Base-by-base conservation (phyloP, 2,888 invertebrate genomes). In the Scaptomyza flava region DNA sequence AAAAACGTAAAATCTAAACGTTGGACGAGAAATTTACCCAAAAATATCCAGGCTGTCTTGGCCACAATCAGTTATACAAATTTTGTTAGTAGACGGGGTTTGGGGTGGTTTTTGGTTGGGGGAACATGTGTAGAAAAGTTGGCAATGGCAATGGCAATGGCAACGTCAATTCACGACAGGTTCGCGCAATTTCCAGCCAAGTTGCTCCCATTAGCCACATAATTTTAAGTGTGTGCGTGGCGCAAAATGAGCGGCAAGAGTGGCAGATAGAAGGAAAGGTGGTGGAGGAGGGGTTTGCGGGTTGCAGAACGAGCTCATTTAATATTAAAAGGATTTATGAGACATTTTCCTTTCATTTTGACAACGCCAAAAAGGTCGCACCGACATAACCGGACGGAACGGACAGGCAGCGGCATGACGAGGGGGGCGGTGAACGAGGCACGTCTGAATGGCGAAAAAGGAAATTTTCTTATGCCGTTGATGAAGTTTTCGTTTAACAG, bases 251-350 rank as follows among this genome's bases (percentile, higher is more conserved):
- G 41, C 9, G 38, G 60, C 56, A 12, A 54, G 27, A 8, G 45
- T 1, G 9, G 12, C 2, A n/a, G 6, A 1, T 20, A 7, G 46
- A 4, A 4, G 33, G 9, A 6, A 4, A 11, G 33, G n/a, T 3
- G 17, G 36, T 27, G 36, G 46, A 6, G 6, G 17, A 38, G 31
- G 33, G 2, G 9, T n/a, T n/a, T 50, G 56, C n/a, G 34, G 62
- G 47, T 42, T 60, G 62, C 60, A 66, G 79, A 82, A 76, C 71
- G 81, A 83, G 87, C 89, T 88, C 90, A 89, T 89, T 89, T 88
- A 89, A 90, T 89, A 89, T 89, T 89, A 89, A 89, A 89, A 90
- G 89, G 89, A 90, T 90, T 89, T 89, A 90, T 89, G 89, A 90
- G 90, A 89, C 90, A 81, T 83, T 90, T 85, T 81, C 89, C 85